Conservation (phyloP, 2,888 invertebrate genomes). For the Drosophila helvetica region DNA sequence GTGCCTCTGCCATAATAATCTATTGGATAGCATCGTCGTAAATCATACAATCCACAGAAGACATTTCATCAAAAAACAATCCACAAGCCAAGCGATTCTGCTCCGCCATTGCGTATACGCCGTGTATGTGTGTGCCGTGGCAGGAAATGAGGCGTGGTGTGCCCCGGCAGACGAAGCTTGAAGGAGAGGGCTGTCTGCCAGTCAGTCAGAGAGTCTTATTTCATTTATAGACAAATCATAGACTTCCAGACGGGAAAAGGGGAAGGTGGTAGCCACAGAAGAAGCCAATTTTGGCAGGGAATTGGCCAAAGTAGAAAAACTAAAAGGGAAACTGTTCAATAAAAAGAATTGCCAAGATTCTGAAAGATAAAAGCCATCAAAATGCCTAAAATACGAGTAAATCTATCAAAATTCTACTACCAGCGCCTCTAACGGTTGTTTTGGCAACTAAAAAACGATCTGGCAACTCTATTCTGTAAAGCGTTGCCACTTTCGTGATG, state of each 20-base stretch:
- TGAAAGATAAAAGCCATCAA: no score
- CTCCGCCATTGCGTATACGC: constrained; percentile 46
- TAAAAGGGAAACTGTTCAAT: no score
- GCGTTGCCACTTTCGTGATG: no score
- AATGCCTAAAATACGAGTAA: no score
- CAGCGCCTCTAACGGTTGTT: no score
- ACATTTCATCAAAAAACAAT: constrained; percentile 56
- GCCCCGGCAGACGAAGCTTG: constrained; percentile 21
- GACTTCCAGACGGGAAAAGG: neutral
- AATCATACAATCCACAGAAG: constrained; percentile 58
- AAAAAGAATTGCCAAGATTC: no score
- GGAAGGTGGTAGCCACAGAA: neutral
- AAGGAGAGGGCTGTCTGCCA: constrained; percentile 21
- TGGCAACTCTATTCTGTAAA: no score
- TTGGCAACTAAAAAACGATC: no score
- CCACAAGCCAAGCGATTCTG: constrained; percentile 10
- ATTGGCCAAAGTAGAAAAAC: neutral
- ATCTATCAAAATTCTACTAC: no score
- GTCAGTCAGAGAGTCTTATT: neutral
- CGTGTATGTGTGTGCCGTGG: constrained; percentile 28
- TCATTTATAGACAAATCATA: constrained; percentile 10
- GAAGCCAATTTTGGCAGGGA: neutral
- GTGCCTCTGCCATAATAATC: constrained; percentile 47
- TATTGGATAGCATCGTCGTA: constrained; percentile 66
- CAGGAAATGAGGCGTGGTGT: constrained; percentile 45